Conservation (phyloP, 2,113 vertebrate species). For the Cacatua alba region DNA sequence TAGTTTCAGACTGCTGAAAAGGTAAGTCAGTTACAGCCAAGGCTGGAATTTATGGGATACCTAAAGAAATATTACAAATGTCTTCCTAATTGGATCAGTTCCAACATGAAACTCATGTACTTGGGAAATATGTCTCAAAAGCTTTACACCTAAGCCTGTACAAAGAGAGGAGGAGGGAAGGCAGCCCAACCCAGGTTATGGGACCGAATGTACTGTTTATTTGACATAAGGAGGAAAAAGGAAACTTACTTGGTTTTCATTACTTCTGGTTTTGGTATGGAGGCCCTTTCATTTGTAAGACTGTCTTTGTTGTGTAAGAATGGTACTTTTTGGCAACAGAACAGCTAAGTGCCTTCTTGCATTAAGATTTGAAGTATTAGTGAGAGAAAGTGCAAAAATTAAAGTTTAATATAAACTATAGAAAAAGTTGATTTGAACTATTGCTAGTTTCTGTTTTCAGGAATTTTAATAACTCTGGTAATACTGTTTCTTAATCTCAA, state of each 20-base stretch:
- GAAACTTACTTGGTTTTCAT: neutral
- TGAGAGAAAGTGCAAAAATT: neutral
- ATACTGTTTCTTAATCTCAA: neutral
- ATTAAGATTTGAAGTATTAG: neutral
- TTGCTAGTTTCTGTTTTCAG: neutral
- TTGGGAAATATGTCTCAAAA: neutral
- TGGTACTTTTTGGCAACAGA: neutral
- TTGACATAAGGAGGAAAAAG: neutral
- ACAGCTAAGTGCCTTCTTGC: neutral
- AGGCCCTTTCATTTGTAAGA: neutral
- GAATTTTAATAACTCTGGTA: neutral
- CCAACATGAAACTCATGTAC: neutral
- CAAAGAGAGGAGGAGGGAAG: neutral
- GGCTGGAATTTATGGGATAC: neutral
- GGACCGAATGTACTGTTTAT: neutral
- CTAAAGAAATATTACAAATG: neutral
- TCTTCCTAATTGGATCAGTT: neutral
- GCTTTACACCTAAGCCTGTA: neutral
- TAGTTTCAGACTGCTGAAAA: neutral
- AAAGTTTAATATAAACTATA: neutral
- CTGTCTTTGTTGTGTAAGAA: neutral
- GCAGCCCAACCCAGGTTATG: neutral
- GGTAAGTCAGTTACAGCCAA: neutral
- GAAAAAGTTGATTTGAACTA: neutral
- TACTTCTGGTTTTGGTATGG: neutral